Percentiles rank a stretch among this genome's conserved stretches.
Conservation (phyloP, 2,113 vertebrate species). For the Scytalopus superciliaris region DNA sequence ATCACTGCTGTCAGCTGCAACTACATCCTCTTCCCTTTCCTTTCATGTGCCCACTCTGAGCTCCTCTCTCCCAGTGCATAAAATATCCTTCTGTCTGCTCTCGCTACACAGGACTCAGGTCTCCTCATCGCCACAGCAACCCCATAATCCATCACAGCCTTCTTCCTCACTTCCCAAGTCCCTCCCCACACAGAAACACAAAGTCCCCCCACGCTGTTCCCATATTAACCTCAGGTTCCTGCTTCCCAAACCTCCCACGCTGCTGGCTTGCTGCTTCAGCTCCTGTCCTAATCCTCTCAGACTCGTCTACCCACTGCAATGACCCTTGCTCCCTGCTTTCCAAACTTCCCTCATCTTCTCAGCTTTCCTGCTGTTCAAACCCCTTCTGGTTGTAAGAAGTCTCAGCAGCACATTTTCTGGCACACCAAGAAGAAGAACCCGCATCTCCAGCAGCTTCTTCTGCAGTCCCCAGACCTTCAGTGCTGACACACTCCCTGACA, state of each 20-base stretch:
- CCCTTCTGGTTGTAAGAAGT: not conserved
- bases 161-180: not conserved
- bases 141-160: not conserved
- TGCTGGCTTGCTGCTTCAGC: not conserved
- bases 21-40: not conserved
- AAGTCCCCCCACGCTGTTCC: conserved; percentile 10
- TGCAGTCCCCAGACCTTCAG: not conserved
- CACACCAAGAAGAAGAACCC: not conserved
- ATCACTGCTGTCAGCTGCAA: not conserved
- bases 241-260: conserved; percentile 54
- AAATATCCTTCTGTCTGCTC: not conserved
- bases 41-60: not conserved
- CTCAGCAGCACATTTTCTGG: not conserved
- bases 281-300: not conserved
- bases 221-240: conserved; percentile 31
- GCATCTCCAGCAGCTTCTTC: not conserved
- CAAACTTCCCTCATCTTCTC: not conserved
- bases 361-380: not conserved
- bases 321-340: not conserved
- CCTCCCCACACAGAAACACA: not conserved
- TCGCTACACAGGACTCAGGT: not conserved
- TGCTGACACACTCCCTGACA: fast-evolving
- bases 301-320: not conserved
- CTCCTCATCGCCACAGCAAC: not conserved
- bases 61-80: not conserved